Evolutionary conservation across 2,797 vertebrate genomes (phyloP), one percentile per base, ranked within the genome.

Genomic region (Trematomus bernacchii): DNA sequence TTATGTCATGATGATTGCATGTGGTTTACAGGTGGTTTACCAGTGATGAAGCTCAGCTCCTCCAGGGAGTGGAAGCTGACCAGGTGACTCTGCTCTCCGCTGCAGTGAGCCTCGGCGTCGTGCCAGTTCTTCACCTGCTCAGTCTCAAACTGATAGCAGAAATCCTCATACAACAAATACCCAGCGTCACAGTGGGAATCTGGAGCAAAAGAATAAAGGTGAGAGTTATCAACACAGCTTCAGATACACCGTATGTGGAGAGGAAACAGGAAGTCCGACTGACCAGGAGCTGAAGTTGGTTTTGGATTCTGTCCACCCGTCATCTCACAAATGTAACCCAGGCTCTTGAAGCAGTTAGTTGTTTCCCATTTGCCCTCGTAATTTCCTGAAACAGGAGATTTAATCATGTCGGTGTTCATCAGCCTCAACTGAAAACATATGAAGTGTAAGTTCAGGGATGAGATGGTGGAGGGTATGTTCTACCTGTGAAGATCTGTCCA

Each of bases 401-500:
- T 48, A 43, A 1, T 5, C 11, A 11, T 27, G 21, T 44, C 18
- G 14, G 23, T 66, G 2, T 55, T 51, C 6, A 12, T 4, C 46
- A 11, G 1, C 10, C 13, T 61, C 9, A 42, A 16, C 18, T 55
- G 3, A 59, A 11, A 57, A n/a, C 11, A 43, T 1, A 14, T 0
- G 0, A 18, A 18, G 18, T 6, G n/a, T 10, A 1, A 2, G 0
- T 14, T 54, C 3, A 15, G 8, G 10, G 10, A 6, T 2, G 15
- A 59, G 43, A 18, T 9, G 16, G 18, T 4, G 10, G 47, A 33
- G 23, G 6, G 18, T 3, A 0, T 19, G 14, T 65, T 73, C 50
- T 66, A 96, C 95, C 95, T 68, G 95, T 96, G 82, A 89, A 96
- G 76, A 96, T 96, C 74, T 96, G 95, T 4, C 94, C 95, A 80